phyloP scores from a whole-genome alignment of 1,140 invertebrate genomes.

The Gyrodactylus bullatarudis region DNA sequence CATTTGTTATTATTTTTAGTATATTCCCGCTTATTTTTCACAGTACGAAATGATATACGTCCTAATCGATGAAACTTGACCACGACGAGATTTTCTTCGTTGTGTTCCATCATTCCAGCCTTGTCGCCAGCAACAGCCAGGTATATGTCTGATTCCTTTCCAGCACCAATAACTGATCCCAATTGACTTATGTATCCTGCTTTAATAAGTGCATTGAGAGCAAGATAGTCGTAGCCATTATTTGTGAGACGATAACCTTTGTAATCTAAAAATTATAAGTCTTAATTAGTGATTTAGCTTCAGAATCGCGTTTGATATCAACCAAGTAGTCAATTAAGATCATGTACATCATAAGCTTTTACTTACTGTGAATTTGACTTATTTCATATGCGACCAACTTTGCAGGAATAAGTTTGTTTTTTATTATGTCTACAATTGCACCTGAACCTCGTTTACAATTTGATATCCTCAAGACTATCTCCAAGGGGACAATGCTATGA shows the following conservation, averaged over 20 bases:
- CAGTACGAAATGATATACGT: slow-evolving; percentile 68
- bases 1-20: slow-evolving; percentile 49
- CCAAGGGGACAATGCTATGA: background rate
- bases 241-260: slow-evolving; percentile 79
- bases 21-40: slow-evolving; percentile 85
- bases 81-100: background rate
- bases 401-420: background rate
- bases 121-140: background rate
- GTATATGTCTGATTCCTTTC: slow-evolving; percentile 44
- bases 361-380: background rate
- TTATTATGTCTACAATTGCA: background rate
- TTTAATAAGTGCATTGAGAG: slow-evolving; percentile 46
- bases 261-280: slow-evolving; percentile 17
- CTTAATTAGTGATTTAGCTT: background rate
- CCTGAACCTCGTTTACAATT: background rate
- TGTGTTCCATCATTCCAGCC: background rate
- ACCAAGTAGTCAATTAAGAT: background rate
- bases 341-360: background rate
- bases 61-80: slow-evolving; percentile 33
- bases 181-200: slow-evolving; percentile 44
- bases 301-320: background rate
- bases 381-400: background rate
- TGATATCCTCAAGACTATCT: background rate
- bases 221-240: slow-evolving; percentile 77
- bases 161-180: slow-evolving; percentile 90